Conservation (phyloP, 1,140 invertebrate species). For the Ooceraea biroi region DNA sequence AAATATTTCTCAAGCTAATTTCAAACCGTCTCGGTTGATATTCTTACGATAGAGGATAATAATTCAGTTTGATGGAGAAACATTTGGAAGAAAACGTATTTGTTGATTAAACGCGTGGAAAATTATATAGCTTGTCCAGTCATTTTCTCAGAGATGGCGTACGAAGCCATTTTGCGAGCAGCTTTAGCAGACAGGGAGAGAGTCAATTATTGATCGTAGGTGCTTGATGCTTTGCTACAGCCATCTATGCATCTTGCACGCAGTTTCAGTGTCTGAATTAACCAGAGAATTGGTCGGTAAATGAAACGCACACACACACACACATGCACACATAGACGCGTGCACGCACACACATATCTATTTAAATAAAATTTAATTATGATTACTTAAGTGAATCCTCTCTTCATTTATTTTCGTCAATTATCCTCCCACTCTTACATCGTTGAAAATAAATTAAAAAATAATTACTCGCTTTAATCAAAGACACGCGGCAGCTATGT, state of each 20-base stretch:
- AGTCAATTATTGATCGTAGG: conserved; percentile 80
- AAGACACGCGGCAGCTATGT: not conserved
- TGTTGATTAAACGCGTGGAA: conserved; percentile 58
- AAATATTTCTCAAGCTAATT: not conserved
- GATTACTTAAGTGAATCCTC: not conserved
- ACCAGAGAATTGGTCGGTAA: conserved; percentile 63
- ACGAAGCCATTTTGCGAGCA: conserved; percentile 78
- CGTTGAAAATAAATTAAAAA: not conserved
- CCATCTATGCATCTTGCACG: conserved; percentile 76
- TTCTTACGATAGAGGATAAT: not conserved
- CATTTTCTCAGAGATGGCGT: conserved; percentile 80
- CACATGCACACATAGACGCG: too few relatives aligned
- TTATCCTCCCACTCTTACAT: not conserved
- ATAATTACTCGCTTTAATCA: too few relatives aligned
- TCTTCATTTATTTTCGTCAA: not conserved
- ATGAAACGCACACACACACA: too few relatives aligned
- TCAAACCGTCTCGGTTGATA: not conserved
- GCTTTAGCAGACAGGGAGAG: not conserved
- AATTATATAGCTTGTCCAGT: conserved; percentile 57
- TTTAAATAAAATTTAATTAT: conserved; percentile 28
- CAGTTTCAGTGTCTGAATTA: conserved; percentile 62
- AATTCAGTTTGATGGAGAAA: conserved; percentile 13
- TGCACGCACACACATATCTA: not conserved
- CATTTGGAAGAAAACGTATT: conserved; percentile 45
- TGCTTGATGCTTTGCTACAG: conserved; percentile 71